Conservation (phyloP, 2,113 vertebrate species). For the Xenus cinereus region DNA sequence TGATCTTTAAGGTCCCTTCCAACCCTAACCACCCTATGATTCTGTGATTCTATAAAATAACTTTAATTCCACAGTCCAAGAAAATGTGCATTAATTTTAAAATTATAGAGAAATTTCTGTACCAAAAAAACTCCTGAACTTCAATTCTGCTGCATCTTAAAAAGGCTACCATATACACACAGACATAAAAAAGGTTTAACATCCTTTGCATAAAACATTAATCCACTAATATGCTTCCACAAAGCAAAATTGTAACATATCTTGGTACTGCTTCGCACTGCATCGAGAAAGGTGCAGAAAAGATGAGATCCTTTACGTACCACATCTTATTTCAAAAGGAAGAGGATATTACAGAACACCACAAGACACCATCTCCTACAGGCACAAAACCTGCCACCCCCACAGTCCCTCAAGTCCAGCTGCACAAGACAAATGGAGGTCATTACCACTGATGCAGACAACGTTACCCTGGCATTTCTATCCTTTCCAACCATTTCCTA, state of each 20-base stretch:
- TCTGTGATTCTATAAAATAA: background rate
- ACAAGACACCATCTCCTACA: background rate
- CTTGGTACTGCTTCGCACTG: background rate
- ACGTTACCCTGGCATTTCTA: background rate
- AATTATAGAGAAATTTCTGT: background rate
- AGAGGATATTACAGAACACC: background rate
- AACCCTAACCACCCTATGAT: too few species aligned
- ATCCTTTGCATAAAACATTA: background rate
- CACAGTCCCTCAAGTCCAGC: background rate
- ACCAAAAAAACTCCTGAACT: background rate
- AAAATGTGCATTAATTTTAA: background rate
- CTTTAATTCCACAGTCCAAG: background rate
- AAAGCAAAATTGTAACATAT: background rate
- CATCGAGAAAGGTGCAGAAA: background rate
- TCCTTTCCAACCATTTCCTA: background rate
- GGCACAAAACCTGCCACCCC: background rate
- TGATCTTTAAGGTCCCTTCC: too few species aligned
- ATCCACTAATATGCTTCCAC: background rate
- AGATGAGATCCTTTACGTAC: background rate
- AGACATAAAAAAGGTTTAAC: background rate
- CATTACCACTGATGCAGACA: background rate
- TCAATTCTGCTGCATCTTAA: background rate
- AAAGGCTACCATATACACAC: background rate
- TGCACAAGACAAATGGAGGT: background rate
- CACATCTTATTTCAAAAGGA: background rate